Evolutionary conservation across 1,140 invertebrate genomes (phyloP).

Genomic region (Diorhabda sublineata): DNA sequence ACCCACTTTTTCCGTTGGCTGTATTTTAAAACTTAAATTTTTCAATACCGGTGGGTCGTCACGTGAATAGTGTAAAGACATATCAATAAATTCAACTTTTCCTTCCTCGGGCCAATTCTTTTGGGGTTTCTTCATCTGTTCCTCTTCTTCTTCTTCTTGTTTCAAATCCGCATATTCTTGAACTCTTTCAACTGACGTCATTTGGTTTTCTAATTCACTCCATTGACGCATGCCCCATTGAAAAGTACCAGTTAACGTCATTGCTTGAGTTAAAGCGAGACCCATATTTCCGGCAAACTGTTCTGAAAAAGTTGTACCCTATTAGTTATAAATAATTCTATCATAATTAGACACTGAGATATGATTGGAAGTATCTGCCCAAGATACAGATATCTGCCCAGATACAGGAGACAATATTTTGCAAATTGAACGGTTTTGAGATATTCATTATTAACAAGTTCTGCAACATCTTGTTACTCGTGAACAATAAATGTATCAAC

Average conservation of each 20-base stretch:
- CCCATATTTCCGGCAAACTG: conserved; percentile 51
- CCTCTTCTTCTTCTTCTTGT: conserved; percentile 19
- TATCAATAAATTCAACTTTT: conserved; percentile 43
- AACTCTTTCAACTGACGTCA: conserved; percentile 63
- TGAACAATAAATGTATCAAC: too few species aligned
- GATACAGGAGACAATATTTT: too few species aligned
- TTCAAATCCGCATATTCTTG: conserved; percentile 35
- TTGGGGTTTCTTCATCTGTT: conserved; percentile 48
- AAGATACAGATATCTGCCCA: too few species aligned
- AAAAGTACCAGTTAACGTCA: conserved; percentile 57
- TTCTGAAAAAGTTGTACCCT: conserved; percentile 33
- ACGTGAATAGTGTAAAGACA: conserved; percentile 52
- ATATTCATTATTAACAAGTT: too few species aligned
- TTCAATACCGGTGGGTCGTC: conserved; percentile 51
- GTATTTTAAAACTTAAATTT: conserved; percentile 52
- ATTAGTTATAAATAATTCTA: too few species aligned
- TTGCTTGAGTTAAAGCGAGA: conserved; percentile 54
- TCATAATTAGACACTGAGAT: too few species aligned
- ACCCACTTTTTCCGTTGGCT: conserved; percentile 60
- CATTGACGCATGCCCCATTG: conserved; percentile 72
- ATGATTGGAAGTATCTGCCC: too few species aligned
- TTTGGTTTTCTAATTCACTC: conserved; percentile 64
- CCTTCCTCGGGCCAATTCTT: conserved; percentile 33
- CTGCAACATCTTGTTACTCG: too few species aligned
- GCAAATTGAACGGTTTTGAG: too few species aligned